Base-by-base conservation (phyloP, 2,113 vertebrate species). In the Burhinus bistriatus region DNA sequence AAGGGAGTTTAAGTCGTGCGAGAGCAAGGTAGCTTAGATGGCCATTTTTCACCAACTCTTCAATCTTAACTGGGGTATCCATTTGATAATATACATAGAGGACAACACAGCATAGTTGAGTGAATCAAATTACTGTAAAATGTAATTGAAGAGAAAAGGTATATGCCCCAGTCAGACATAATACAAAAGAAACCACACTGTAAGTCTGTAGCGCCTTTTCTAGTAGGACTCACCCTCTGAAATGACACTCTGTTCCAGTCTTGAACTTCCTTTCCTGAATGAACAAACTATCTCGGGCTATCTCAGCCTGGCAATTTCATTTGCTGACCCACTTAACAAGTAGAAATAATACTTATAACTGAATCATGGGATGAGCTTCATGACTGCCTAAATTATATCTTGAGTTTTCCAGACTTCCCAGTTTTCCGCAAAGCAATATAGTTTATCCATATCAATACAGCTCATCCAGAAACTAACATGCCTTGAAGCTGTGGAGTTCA, bases 21-120 rank as follows among this genome's bases (percentile, higher is more conserved):
- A 73, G 10, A 81, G 36, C 68, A 44, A 40, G 38, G 19, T 29
- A 87, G 29, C 42, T 75, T n/a, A 71, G 64, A 58, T 15, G 36
- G 38, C 11, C 17, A 47, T 78, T 88, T 90, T 83, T 49, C 32
- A 72, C 10, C 75, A 76, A 49, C 4, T 75, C 26, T 68, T 82
- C 36, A 45, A 36, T 12, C 9, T 75, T 44, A 85, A 62, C 57
- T 25, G 25, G 55, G 68, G 20, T 22, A 85, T 22, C 54, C 49
- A 40, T 12, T 72, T 64, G 44, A 65, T 90, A 44, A 80, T 5
- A 71, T 1, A 77, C 44, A 64, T 0, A 82, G 47, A 85, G 34
- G 27, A 69, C 0, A 26, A 79, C 38, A 69, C 34, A 47, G 16
- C 4, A 12, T 15, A 64, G 26, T 20, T 0, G 0, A 78, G 0